Evolutionary conservation across 2,888 invertebrate species (phyloP).

Genomic region (Oxycera nigricornis): DNA sequence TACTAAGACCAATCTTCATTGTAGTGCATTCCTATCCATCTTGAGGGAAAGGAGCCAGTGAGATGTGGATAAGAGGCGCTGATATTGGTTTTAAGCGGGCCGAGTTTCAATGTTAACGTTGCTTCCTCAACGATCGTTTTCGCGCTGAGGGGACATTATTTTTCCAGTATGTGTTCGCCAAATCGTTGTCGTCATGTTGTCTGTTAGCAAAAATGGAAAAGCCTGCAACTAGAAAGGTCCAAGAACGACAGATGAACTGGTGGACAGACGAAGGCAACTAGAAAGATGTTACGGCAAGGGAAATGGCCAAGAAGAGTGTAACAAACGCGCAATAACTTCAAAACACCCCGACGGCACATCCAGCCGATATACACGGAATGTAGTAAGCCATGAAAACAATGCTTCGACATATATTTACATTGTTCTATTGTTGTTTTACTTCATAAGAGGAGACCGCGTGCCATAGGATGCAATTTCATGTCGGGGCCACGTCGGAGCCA

Average conservation of each 20-base stretch:
- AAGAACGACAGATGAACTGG: not conserved
- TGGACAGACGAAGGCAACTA: not conserved
- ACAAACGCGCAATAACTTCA: not conserved
- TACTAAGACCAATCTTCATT: not conserved
- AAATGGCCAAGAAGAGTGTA: not conserved
- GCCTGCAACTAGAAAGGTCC: not conserved
- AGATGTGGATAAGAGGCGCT: not conserved
- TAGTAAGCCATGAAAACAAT: slow-evolving; percentile 31
- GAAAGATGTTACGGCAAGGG: not conserved
- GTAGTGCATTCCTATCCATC: not conserved
- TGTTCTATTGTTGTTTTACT: slow-evolving; percentile 34
- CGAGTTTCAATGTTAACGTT: not conserved
- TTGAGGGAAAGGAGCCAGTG: not conserved
- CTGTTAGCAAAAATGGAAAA: not conserved
- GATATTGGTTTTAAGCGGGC: not conserved
- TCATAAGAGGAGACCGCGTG: slow-evolving; percentile 29
- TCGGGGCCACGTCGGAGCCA: not conserved
- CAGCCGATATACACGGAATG: slow-evolving; percentile 14
- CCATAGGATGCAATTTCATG: slow-evolving; percentile 11
- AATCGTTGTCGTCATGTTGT: not conserved
- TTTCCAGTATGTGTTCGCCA: not conserved
- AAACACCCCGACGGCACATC: not conserved
- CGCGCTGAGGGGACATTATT: not conserved
- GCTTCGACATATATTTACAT: slow-evolving; percentile 36
- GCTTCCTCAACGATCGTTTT: not conserved